Evolutionary conservation across 2,113 vertebrate species (phyloP).

Genomic region (Origma solitaria): DNA sequence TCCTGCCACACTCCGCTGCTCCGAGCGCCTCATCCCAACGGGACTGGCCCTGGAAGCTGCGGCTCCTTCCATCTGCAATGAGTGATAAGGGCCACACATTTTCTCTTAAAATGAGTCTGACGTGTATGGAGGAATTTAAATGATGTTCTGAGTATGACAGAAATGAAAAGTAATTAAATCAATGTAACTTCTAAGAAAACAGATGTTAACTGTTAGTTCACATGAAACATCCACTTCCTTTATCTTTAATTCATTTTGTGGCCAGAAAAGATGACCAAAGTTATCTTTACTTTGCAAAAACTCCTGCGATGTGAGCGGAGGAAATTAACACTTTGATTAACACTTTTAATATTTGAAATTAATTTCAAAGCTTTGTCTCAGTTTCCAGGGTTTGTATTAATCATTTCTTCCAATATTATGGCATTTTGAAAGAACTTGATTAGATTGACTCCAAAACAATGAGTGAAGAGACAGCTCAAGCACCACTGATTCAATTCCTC

Average conservation of each 20-base stretch:
- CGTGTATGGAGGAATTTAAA: background rate
- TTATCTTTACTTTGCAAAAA: background rate
- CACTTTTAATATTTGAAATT: background rate
- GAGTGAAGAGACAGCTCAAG: background rate
- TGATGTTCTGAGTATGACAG: background rate
- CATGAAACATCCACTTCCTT: background rate
- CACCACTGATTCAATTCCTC: background rate
- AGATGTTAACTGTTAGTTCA: background rate
- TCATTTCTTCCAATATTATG: background rate
- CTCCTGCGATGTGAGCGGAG: background rate
- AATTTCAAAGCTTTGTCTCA: background rate
- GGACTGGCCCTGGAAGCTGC: background rate
- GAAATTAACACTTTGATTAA: background rate
- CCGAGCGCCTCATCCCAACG: rapidly evolving
- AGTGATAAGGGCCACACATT: background rate
- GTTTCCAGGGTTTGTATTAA: background rate
- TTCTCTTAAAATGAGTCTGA: background rate
- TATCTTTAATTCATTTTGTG: background rate
- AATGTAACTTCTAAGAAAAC: background rate
- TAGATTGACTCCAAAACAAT: background rate
- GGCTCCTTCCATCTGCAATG: rapidly evolving
- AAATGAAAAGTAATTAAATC: background rate
- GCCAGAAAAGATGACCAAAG: background rate
- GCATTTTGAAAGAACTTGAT: background rate
- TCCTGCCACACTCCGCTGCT: rapidly evolving